A percentile compares a stretch with the other conserved stretches of the same genome.
Evolutionary conservation across 2,888 invertebrate species (phyloP).

Genomic region (Eumacrocentrus americanus): DNA sequence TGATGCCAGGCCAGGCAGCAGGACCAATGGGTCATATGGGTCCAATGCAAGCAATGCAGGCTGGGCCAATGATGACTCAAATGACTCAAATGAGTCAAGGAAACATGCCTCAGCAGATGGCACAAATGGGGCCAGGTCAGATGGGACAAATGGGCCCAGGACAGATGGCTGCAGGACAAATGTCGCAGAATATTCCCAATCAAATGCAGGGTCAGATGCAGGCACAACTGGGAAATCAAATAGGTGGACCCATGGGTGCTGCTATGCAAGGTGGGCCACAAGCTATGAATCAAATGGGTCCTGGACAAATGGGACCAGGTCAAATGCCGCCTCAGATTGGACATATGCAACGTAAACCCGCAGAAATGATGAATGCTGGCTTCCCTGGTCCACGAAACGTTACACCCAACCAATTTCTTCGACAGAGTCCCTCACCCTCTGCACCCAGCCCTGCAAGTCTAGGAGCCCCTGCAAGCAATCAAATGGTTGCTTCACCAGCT

Average conservation of each 20-base stretch:
- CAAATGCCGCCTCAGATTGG: constrained; percentile 63
- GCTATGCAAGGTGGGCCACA: constrained; percentile 55
- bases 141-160: constrained; percentile 49
- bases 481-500: constrained; percentile 75
- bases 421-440: constrained; percentile 81
- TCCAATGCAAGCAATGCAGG: constrained; percentile 63
- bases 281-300: constrained; percentile 59
- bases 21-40: constrained; percentile 63
- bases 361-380: constrained; percentile 63
- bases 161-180: constrained; percentile 53
- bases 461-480: constrained; percentile 65
- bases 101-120: constrained; percentile 58
- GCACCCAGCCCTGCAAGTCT: constrained; percentile 74
- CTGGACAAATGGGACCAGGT: constrained; percentile 52
- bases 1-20: constrained; percentile 61
- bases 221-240: constrained; percentile 57
- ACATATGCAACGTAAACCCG: constrained; percentile 59
- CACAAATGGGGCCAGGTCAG: constrained; percentile 53
- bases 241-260: constrained; percentile 51
- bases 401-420: constrained; percentile 76
- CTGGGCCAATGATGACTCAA: constrained; percentile 63
- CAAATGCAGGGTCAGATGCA: constrained; percentile 56
- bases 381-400: constrained; percentile 68
- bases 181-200: constrained; percentile 56
- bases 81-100: constrained; percentile 59